Evolutionary conservation across 2,113 vertebrate species (phyloP).

Genomic region (Cariama cristata): DNA sequence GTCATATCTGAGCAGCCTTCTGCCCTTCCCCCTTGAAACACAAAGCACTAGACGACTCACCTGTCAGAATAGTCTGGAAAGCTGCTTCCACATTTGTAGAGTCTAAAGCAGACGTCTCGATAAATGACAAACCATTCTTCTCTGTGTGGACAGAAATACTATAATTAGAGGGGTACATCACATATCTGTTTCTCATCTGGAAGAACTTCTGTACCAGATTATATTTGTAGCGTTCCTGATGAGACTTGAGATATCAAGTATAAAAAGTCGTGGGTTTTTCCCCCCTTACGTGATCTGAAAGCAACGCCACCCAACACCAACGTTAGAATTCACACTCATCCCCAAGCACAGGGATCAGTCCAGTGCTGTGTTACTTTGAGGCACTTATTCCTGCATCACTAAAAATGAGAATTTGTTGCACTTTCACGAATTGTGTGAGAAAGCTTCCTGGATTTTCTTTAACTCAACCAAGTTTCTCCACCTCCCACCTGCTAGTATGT

Average conservation of each 20-base stretch:
- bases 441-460: background rate
- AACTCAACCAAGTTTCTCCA: background rate
- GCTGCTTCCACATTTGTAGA: constrained; percentile 95
- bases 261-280: background rate
- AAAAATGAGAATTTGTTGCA: background rate
- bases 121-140: constrained; percentile 91
- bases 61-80: constrained; percentile 93
- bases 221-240: background rate
- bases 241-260: background rate
- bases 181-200: background rate
- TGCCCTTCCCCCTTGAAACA: background rate
- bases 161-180: background rate
- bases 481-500: background rate
- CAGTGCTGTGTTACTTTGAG: background rate
- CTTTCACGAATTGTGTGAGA: background rate
- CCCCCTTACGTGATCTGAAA: background rate
- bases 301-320: background rate
- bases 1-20: background rate
- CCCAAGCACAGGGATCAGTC: background rate
- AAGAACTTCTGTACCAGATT: background rate
- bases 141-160: constrained; percentile 78
- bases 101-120: constrained; percentile 95
- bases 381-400: background rate
- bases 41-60: constrained; percentile 75
- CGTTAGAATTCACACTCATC: background rate